These are phyloP conservation scores for Caenorhabditis remanei DNA, from an alignment of 1,140 invertebrate species.

Conservation along the genomic window DNA sequence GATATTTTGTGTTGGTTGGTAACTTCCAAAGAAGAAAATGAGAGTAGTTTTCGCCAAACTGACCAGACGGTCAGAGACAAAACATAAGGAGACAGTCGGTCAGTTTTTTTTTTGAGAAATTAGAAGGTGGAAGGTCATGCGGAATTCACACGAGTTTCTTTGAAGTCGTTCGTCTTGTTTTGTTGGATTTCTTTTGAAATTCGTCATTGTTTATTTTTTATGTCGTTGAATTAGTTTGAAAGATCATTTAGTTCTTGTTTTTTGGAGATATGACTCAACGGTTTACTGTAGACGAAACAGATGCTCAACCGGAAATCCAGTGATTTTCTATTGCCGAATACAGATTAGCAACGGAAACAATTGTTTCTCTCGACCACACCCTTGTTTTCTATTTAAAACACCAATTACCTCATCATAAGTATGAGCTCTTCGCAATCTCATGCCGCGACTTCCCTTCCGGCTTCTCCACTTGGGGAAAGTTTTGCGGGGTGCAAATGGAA, in stretches of 20 bases:
- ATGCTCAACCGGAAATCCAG: too few relatives aligned
- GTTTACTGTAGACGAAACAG: too few relatives aligned
- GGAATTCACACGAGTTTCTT: slow-evolving; percentile 6
- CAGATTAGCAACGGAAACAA: too few relatives aligned
- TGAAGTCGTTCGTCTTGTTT: slow-evolving; percentile 22
- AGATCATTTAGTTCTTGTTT: slow-evolving; percentile 30
- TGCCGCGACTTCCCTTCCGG: slow-evolving; percentile 2
- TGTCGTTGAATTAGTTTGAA: not conserved
- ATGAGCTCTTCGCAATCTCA: slow-evolving; percentile 52
- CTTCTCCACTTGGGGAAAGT: not conserved
- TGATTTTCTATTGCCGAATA: too few relatives aligned
- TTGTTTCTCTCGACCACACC: too few relatives aligned
- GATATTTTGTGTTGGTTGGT: not conserved
- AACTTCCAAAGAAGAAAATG: slow-evolving; percentile 7
- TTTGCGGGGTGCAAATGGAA: not conserved
- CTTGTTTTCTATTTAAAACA: not conserved
- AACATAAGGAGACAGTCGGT: not conserved
- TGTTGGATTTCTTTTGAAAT: not conserved
- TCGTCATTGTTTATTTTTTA: slow-evolving; percentile 35
- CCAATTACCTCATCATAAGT: slow-evolving; percentile 33
- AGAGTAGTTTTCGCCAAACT: not conserved
- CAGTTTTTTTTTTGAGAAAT: slow-evolving; percentile 4
- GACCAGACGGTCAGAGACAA: slow-evolving; percentile 24
- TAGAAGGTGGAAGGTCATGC: slow-evolving; percentile 10
- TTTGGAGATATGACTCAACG: not conserved